phyloP scores from a whole-genome alignment of 2,113 vertebrate species.

The Catharus bicknelli region DNA sequence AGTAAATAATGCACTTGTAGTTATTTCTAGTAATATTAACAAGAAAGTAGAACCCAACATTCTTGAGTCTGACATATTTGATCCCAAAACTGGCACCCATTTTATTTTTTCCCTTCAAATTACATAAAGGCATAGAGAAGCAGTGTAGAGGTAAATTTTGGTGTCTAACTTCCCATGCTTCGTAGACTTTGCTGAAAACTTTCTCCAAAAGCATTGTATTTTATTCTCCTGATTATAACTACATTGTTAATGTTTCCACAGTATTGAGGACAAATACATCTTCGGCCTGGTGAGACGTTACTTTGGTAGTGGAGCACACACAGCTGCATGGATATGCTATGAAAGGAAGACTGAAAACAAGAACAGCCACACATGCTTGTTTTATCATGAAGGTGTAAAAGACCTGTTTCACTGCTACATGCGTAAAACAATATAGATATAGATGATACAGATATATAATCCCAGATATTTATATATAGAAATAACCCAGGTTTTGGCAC shows the following conservation, averaged over 20 bases:
- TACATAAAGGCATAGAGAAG: neutral
- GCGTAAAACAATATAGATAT: accelerated
- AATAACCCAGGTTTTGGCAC: neutral
- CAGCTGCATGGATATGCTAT: accelerated
- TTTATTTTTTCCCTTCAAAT: neutral
- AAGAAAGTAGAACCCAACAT: neutral
- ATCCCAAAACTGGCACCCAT: neutral
- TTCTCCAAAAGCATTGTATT: neutral
- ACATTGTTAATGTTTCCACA: neutral
- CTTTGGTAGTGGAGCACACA: accelerated
- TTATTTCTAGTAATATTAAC: neutral
- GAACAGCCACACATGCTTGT: neutral
- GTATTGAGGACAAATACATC: neutral
- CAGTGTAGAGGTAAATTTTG: accelerated
- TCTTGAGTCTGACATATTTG: neutral
- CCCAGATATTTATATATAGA: accelerated
- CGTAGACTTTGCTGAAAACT: neutral
- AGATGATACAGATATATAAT: too few relatives aligned
- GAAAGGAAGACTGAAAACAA: neutral
- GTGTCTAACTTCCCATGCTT: neutral
- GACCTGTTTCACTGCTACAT: accelerated
- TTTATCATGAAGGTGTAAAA: neutral
- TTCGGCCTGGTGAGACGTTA: accelerated
- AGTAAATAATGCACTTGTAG: neutral
- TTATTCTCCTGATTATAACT: neutral